These are phyloP conservation scores for Nematopogon swammerdamellus DNA, from an alignment of 2,888 invertebrate species.

Conservation along the genomic window DNA sequence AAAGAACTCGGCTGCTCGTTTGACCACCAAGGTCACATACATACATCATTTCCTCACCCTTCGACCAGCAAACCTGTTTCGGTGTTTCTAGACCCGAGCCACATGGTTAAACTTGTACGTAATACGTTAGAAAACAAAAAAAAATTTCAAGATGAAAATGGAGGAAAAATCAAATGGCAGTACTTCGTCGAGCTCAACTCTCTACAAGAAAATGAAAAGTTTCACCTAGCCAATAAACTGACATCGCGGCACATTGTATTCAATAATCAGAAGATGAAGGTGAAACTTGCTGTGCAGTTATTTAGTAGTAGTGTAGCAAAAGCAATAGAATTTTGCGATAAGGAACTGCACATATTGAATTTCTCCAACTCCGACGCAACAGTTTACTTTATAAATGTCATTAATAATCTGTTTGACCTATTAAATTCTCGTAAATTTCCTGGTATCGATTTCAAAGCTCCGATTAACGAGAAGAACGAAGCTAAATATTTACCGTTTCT, in stretches of 20 bases:
- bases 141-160: constrained; percentile 4
- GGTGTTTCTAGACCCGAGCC: constrained; percentile 5
- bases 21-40: constrained; percentile 8
- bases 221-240: constrained; percentile 12
- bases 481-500: neutral
- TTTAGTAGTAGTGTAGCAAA: constrained; percentile 12
- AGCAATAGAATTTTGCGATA: constrained; percentile 7
- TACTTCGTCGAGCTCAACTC: constrained; percentile 7
- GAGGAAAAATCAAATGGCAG: constrained; percentile 8
- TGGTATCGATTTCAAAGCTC: neutral
- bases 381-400: constrained; percentile 2
- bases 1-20: constrained; percentile 13
- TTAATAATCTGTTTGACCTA: constrained; percentile 6
- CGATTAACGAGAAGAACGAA: neutral
- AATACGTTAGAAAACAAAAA: constrained; percentile 6
- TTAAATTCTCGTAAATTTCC: constrained; percentile 1
- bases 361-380: constrained; percentile 3
- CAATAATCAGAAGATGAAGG: constrained; percentile 13
- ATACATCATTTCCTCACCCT: constrained; percentile 14
- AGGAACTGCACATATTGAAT: constrained; percentile 3
- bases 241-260: constrained; percentile 11
- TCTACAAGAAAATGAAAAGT: constrained; percentile 10
- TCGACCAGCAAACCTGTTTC: constrained; percentile 2
- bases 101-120: constrained; percentile 7
- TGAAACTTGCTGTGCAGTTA: constrained; percentile 13